Base-by-base conservation (phyloP, 2,797 vertebrate species). In the Lepus townsendii region DNA sequence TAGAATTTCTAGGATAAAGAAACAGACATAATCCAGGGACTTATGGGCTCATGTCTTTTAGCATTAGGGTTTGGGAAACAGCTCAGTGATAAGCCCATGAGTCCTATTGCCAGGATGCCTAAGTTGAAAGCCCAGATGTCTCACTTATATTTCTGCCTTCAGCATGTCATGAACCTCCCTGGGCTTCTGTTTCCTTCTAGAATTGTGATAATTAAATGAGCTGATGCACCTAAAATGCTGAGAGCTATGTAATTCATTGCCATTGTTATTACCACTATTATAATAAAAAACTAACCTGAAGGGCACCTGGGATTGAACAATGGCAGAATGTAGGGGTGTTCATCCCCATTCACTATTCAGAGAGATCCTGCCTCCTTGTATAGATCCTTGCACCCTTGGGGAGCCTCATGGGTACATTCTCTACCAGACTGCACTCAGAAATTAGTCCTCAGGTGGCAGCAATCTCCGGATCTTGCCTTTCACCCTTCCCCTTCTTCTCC, bases 1-100 rank as follows among this genome's bases (percentile, higher is more conserved):
- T 88, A 27, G 69, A 90, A 90, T 84, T 50, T 3, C 38, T 77
- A 68, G 38, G 32, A 66, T 78, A 68, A 83, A 50, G 27, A 94
- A 84, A 85, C n/a, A 38, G 72, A 76, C 32, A 57, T 32, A 82
- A 83, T 16, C 10, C n/a, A 73, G n/a, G 24, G 50, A 83, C 62
- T 16, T 22, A 17, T 1, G 50, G 16, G 62, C 19, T 63, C 26
- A 8, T 7, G 32, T 82, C 77, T 75, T 24, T 85, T 63, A 42
- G 19, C 50, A n/a, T 19, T 3, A 24, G 24, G 75, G 3, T 90
- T 38, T 77, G 42, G 68, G 62, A 92, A 47, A 89, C 7, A 30
- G 20, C 17, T 79, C 30, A 11, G 14, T n/a, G 52, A 84, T 22
- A 60, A 80, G 47, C 13, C 11, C 2, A 6, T 0, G 4, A 6